phyloP scores from a whole-genome alignment of 2,797 vertebrate species.

The Tolypeutes matacus region DNA sequence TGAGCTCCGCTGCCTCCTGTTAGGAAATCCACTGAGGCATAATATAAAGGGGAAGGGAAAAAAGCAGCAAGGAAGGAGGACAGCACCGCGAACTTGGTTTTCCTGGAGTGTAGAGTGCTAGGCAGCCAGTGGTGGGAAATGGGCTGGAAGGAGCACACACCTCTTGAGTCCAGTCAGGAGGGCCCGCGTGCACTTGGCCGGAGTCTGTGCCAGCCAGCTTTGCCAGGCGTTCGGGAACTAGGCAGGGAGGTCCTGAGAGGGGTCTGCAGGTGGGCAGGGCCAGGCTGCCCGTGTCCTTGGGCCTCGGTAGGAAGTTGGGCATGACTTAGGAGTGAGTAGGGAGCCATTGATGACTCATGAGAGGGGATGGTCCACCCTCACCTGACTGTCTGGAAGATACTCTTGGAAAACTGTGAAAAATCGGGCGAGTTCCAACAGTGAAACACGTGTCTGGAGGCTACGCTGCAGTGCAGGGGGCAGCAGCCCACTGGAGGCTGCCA shows the following conservation, averaged over 20 bases:
- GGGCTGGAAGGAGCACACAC: neutral
- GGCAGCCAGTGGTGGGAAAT: neutral
- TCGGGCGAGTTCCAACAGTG: accelerated
- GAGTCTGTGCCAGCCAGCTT: neutral
- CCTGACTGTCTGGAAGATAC: neutral
- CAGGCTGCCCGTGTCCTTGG: accelerated
- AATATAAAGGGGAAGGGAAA: neutral
- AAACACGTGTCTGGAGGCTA: accelerated
- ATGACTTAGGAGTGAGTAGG: too few species aligned
- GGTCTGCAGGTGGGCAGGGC: neutral
- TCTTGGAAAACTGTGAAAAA: neutral
- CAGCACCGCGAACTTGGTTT: accelerated
- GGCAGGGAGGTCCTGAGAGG: accelerated
- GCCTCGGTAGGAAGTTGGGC: neutral
- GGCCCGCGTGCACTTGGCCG: accelerated
- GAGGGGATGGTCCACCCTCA: accelerated
- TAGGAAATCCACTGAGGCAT: neutral
- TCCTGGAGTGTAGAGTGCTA: neutral
- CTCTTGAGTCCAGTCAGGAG: too few species aligned
- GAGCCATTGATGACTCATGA: neutral
- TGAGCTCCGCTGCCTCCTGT: accelerated
- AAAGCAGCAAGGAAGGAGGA: accelerated
- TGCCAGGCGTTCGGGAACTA: neutral
- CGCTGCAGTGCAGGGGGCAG: accelerated
- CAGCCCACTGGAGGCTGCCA: accelerated